Evolutionary conservation across 2,113 vertebrate genomes (phyloP).

Genomic region (Genyomyrus donnyi): DNA sequence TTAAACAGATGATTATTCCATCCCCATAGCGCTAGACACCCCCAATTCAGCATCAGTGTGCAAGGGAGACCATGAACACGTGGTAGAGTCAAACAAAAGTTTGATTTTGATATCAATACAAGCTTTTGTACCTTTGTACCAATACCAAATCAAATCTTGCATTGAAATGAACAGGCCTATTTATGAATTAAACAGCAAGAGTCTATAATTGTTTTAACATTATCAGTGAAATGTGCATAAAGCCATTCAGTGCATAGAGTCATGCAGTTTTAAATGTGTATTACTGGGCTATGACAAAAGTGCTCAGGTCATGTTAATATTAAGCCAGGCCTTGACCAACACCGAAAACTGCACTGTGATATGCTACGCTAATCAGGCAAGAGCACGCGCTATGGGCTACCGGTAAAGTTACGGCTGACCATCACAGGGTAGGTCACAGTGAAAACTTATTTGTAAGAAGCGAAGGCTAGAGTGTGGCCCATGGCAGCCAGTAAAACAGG

Average conservation of each 20-base stretch:
- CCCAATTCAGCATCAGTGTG: neutral
- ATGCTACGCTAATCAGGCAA: neutral
- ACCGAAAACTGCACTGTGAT: neutral
- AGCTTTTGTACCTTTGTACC: neutral
- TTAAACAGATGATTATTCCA: neutral
- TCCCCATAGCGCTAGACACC: neutral
- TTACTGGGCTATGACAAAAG: neutral
- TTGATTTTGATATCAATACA: neutral
- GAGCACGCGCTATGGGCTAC: neutral
- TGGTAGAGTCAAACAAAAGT: neutral
- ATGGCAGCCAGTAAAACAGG: neutral
- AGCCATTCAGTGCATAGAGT: neutral
- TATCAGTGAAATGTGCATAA: neutral
- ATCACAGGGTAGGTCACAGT: neutral
- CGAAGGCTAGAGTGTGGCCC: neutral
- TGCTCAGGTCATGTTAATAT: neutral
- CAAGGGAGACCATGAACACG: neutral
- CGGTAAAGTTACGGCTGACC: neutral
- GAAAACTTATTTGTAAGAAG: neutral
- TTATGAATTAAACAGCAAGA: neutral
- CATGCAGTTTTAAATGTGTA: neutral
- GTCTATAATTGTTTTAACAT: neutral
- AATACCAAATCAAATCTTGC: neutral
- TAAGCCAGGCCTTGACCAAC: neutral
- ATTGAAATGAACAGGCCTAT: neutral